These are phyloP conservation scores for Poecilia velifera DNA, from an alignment of 2,797 vertebrate genomes.

Conservation along the genomic window DNA sequence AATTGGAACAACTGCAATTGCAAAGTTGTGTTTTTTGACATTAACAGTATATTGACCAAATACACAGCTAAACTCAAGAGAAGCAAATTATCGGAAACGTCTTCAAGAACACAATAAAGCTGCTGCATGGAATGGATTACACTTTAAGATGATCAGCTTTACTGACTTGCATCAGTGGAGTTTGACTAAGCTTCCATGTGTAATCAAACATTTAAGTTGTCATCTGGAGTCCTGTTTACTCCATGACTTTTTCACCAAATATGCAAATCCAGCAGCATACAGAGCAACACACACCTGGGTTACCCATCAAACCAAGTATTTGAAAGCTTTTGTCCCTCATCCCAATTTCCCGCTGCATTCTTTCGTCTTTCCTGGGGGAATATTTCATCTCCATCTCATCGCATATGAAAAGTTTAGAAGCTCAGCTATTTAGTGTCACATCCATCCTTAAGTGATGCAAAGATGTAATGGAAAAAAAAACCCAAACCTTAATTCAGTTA, in stretches of 20 bases:
- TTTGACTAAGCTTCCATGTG: slow-evolving; percentile 30
- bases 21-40: too few relatives aligned
- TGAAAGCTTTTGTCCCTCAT: slow-evolving; percentile 22
- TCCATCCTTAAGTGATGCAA: slow-evolving; percentile 50
- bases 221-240: slow-evolving; percentile 17
- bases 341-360: slow-evolving; percentile 10
- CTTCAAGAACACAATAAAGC: slow-evolving; percentile 48
- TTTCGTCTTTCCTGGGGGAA: slow-evolving; percentile 32
- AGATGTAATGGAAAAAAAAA: slow-evolving; percentile 44
- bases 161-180: slow-evolving; percentile 62
- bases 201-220: slow-evolving; percentile 25
- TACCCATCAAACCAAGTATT: slow-evolving; percentile 20
- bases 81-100: slow-evolving; percentile 45
- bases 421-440: slow-evolving; percentile 36
- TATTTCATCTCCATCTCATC: slow-evolving; percentile 61
- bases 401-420: slow-evolving; percentile 61
- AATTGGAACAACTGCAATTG: too few relatives aligned
- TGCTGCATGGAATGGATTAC: slow-evolving; percentile 60
- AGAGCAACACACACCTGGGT: slow-evolving; percentile 10
- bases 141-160: slow-evolving; percentile 67
- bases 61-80: slow-evolving; percentile 25
- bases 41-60: too few relatives aligned
- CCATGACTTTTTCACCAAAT: slow-evolving; percentile 43
- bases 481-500: slow-evolving; percentile 30
- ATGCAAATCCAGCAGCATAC: slow-evolving; percentile 13